Evolutionary conservation across 2,888 invertebrate species (phyloP), one percentile per base, ranked within the genome.

Genomic region (Zaprionus bogoriensis): DNA sequence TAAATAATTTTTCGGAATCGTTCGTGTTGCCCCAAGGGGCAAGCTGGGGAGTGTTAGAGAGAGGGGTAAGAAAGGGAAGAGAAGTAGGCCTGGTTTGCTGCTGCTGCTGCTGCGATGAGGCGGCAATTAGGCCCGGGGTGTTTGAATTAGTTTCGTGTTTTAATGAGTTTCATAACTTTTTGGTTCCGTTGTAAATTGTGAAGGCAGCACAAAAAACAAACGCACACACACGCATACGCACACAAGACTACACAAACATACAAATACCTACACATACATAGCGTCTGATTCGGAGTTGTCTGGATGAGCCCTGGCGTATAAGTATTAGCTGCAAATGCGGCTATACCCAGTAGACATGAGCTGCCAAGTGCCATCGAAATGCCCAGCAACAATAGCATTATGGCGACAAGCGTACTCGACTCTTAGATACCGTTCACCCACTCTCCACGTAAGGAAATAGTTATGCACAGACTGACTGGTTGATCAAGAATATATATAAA

Each of bases 141-240:
- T 86, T 80, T 86, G 86, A 80, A 80, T 80, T 80, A 80, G 80
- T 80, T 80, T 83, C 86, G 83, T 80, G 86, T 80, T 80, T 80
- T 80, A 80, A 80, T 80, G 80, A 80, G 80, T 80, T 80, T 80
- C 80, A 80, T 80, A 80, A 80, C 80, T 80, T 80, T 80, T 86
- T 86, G 83, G 80, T 86, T 86, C 86, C 86, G 84, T 79, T 80
- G 83, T 83, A 86, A 83, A 86, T 76, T 76, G 77, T 70, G 76
- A 66, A 70, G 63, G 77, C 74, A 64, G 54, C 58, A 66, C 39
- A 61, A 25, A 4, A 23, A n/a, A 25, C 12, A 54, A 9, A 54
- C 54, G 53, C 52, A 45, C 53, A 74, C 55, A 65, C 58, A 48
- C 51, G 50, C 30, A 58, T 12, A 54, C 55, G 48, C 46, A 50